A percentile compares a stretch with the other conserved stretches of the same genome.
Evolutionary conservation across 2,113 vertebrate genomes (phyloP).

Genomic region (Ifrita kowaldi): DNA sequence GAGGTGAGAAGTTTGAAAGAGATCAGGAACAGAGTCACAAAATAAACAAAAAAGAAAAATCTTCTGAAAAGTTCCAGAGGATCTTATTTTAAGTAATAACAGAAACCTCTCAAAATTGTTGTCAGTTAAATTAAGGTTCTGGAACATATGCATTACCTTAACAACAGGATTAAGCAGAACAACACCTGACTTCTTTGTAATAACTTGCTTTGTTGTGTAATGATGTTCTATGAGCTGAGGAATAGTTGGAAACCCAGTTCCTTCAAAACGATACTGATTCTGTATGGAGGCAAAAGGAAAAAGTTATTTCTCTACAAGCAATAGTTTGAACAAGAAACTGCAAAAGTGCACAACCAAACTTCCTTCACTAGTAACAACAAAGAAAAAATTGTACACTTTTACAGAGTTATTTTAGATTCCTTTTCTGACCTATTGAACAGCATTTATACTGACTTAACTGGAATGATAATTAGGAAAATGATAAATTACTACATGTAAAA

Average conservation of each 20-base stretch:
- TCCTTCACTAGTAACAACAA: background rate
- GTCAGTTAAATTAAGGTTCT: background rate
- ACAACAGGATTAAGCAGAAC: conserved; percentile 89
- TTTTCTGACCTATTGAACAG: background rate
- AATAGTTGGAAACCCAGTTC: conserved; percentile 92
- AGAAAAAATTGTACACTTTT: background rate
- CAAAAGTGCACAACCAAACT: background rate
- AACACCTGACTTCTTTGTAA: conserved; percentile 97
- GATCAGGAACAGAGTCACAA: background rate
- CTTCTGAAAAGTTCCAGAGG: background rate
- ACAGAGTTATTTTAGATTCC: background rate
- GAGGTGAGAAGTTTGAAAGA: background rate
- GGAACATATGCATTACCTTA: conserved; percentile 76
- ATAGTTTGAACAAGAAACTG: background rate
- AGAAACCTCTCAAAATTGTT: background rate
- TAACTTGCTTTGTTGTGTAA: conserved; percentile 91
- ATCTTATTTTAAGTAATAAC: background rate
- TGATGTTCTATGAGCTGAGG: conserved; percentile 97
- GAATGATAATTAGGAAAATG: background rate
- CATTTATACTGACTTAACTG: background rate
- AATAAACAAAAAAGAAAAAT: background rate
- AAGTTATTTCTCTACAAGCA: background rate
- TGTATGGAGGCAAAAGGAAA: conserved; percentile 48
- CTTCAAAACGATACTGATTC: conserved; percentile 95
- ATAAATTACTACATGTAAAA: background rate